Evolutionary conservation across 2,113 vertebrate species (phyloP), one percentile per base, ranked within the genome.

Genomic region (Vidua macroura): DNA sequence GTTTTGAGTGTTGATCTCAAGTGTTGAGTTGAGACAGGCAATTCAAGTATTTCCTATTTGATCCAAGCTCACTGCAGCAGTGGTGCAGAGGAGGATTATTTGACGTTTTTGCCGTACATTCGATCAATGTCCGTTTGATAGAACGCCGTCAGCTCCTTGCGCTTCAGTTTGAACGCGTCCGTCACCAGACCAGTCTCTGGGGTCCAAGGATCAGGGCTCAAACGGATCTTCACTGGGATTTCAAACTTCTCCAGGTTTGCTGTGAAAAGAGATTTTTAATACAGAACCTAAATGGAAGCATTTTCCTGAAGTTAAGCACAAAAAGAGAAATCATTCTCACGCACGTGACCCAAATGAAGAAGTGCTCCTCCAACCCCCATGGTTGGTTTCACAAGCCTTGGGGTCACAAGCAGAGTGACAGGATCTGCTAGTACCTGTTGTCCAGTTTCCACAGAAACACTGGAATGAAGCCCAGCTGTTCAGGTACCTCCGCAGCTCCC

Each of bases 171-270:
- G 98, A 99, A 99, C 0, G 99, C 98, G 35, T 99, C 99, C 11
- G 99, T 99, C 95, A 99, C 99, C 51, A 99, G 97, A 77, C 99
- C 99, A 4, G 98, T 99, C 97, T 99, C 99, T 4, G 99, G 98
- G 73, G 99, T 99, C 99, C 99, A 99, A 1, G 99, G 98, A 6
- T 99, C 99, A 5, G 99, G 97, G 83, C 98, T 99, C 95, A 99
- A 97, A 18, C 98, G 95, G 89, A 99, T 98, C 98, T 99, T 99
- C 31, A 98, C 96, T 23, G 99, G 99, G 53, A 99, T 98, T 97
- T 99, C 99, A 97, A 99, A 99, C 77, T 99, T 98, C 96, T 99
- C 99, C 86, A 99, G 96, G 53, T 98, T 98, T 77, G 98, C 99
- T 99, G 91, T 9, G 91, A 92, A 88, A 35, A 70, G 12, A 39